Base-by-base conservation (phyloP, 2,888 invertebrate genomes). In the Glaucopsyche alexis region DNA sequence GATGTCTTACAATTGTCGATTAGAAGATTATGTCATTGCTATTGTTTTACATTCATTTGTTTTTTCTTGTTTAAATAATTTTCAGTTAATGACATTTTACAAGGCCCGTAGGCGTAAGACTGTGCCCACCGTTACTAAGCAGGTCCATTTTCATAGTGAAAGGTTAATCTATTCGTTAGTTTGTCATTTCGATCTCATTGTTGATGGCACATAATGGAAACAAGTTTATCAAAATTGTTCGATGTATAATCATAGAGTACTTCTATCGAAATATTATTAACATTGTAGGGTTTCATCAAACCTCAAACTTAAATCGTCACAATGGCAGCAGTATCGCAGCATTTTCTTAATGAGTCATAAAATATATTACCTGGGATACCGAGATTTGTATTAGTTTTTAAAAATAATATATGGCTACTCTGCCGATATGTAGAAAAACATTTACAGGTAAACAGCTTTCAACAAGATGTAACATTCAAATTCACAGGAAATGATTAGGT, bases 1-100 rank as follows among this genome's bases (percentile, higher is more conserved):
- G 84, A 84, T 80, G 79, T 78, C 76, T 78, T 77, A 83, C 84
- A 83, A 83, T 82, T 78, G 80, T 75, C 80, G 80, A 82, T 83
- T 81, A 81, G 75, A 66, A 75, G 74, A 76, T 79, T 78, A 80
- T 79, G 80, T 81, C 81, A 81, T 78, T 75, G 71, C 76, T 79
- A 82, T 83, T 83, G 82, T 83, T 82, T 80, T 72, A 72, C 75
- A 76, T 74, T 72, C 42, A 65, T 73, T 67, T 3, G 42, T 42
- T 67, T 47, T 52, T 71, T 50, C 42, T 71, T 69, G 11, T 60
- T 38, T 4, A 11, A 29, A 60, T 29, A 29, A 19, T 60, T 60
- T 55, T 60, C 29, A 60, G 60, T 60, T 60, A 60, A 60, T 38
- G 13, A 60, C 13, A 60, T 60, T 14, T 2, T 38, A 38, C 29